Evolutionary conservation across 2,113 vertebrate species (phyloP), one percentile per base, ranked within the genome.

Genomic region (Callaeas wilsoni): DNA sequence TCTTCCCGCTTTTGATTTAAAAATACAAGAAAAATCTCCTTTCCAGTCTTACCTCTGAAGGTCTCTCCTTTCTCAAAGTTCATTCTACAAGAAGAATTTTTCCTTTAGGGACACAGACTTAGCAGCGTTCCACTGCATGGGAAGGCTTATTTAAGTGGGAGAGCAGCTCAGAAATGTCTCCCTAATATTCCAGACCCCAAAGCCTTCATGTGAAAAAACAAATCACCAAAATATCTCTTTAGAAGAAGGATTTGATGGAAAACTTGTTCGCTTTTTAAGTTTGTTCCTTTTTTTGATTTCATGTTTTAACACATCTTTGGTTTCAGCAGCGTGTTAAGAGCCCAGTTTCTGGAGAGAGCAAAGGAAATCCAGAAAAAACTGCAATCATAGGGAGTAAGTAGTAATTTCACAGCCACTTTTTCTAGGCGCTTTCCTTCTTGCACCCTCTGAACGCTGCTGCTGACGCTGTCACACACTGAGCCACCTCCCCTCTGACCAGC

Each of bases 241-340:
- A 70, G 46, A 50, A 76, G 18, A 44, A 52, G 32, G 55, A 59
- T 52, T 71, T 70, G 29, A 70, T 12, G 16, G 35, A 56, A 70
- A 84, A 77, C 0, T 0, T 10, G 30, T 22, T 53, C 0, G 0
- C 9, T 53, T 63, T 84, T 44, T 25, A 42, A 47, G 50, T 21
- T 33, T 57, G 22, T 9, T 82, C 39, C 35, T 56, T 71, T 56
- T 71, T 71, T 27, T 56, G 10, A 29, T 60, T 74, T 22, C 4
- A 0, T 35, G 65, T 62, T 88, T 81, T 50, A 83, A 70, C 27
- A 70, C 0, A 1, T 2, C n/a, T 69, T 30, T 46, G 23, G 20
- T 59, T 77, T 64, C 67, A 76, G 62, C n/a, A 73, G 37, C 5
- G 0, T 1, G 0, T 52, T 18, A 42, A 55, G 22, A 84, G 74